Evolutionary conservation across 2,888 invertebrate species (phyloP).

Genomic region (Thyatira batis): DNA sequence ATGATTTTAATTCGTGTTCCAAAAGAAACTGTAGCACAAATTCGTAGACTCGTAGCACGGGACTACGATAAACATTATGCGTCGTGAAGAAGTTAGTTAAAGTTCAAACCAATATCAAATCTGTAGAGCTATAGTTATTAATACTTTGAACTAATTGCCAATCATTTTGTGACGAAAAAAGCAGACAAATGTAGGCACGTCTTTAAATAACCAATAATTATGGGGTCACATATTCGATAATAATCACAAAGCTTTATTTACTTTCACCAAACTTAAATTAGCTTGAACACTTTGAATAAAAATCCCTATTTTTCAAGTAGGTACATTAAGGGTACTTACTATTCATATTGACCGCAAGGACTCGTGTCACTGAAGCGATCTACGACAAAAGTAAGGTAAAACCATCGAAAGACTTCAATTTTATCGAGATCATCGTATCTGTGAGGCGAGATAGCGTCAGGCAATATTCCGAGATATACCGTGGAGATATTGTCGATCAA

Average conservation of each 20-base stretch:
- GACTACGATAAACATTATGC: too few relatives aligned
- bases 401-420: slow-evolving; percentile 54
- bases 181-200: too few relatives aligned
- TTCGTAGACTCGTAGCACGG: too few relatives aligned
- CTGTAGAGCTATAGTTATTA: too few relatives aligned
- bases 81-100: too few relatives aligned
- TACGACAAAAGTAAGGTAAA: slow-evolving; percentile 54
- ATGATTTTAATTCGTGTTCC: too few relatives aligned
- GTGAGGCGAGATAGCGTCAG: slow-evolving; percentile 51
- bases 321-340: slow-evolving; percentile 50
- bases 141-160: too few relatives aligned
- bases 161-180: too few relatives aligned
- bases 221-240: neutral
- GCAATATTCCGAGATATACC: slow-evolving; percentile 43
- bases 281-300: neutral
- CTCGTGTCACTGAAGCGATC: slow-evolving; percentile 53
- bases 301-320: neutral
- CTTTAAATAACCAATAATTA: too few relatives aligned
- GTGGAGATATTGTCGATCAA: slow-evolving; percentile 66
- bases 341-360: slow-evolving; percentile 65
- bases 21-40: too few relatives aligned
- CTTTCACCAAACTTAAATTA: neutral
- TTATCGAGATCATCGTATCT: slow-evolving; percentile 67
- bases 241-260: neutral
- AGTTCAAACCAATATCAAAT: too few relatives aligned